Evolutionary conservation across 2,888 invertebrate species (phyloP).

Genomic region (Cheilosia variabilis): DNA sequence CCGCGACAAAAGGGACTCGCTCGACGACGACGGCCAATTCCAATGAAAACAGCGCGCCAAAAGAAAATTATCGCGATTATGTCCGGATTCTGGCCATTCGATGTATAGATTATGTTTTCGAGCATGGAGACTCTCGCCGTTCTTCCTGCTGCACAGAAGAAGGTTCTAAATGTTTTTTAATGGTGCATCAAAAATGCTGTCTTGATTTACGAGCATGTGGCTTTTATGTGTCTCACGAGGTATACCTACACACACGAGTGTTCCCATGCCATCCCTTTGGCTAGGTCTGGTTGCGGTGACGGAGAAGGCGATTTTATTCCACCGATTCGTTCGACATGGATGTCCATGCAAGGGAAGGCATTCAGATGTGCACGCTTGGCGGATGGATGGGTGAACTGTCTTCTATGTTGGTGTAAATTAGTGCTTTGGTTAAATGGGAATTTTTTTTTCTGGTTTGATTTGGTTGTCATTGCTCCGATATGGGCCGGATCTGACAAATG

Average conservation of each 20-base stretch:
- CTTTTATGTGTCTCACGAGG: conserved; percentile 65
- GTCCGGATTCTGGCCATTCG: conserved; percentile 72
- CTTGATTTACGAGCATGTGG: conserved; percentile 73
- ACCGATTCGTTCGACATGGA: conserved; percentile 67
- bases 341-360: conserved; percentile 61
- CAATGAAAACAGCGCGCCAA: conserved; percentile 61
- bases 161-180: conserved; percentile 66
- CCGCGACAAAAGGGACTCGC: conserved; percentile 60
- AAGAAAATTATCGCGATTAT: conserved; percentile 71
- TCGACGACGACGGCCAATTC: conserved; percentile 33
- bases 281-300: conserved; percentile 43
- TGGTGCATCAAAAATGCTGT: conserved; percentile 69
- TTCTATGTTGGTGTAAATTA: neutral
- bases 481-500: conserved; percentile 26
- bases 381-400: conserved; percentile 38
- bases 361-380: conserved; percentile 28
- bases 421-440: neutral
- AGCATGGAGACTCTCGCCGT: neutral
- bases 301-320: conserved; percentile 57
- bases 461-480: conserved; percentile 18
- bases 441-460: conserved; percentile 15
- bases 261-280: conserved; percentile 15
- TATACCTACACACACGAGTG: conserved; percentile 2
- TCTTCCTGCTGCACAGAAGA: conserved; percentile 44
- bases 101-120: conserved; percentile 59